Evolutionary conservation across 2,113 vertebrate species (phyloP).

Genomic region (Ahaetulla prasina): DNA sequence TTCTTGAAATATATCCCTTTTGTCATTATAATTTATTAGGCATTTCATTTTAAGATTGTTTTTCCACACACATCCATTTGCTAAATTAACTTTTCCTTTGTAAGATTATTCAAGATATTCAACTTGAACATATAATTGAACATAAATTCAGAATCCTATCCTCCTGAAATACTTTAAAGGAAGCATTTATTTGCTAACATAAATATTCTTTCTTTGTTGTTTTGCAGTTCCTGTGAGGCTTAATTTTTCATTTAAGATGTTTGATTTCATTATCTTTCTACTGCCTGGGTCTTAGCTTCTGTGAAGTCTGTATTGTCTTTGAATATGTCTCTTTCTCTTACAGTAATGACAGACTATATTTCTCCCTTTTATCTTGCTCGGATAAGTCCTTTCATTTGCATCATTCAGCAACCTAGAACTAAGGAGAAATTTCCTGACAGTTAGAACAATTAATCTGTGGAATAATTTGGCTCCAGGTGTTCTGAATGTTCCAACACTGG

Average conservation of each 20-base stretch:
- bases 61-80: neutral
- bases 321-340: neutral
- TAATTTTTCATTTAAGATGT: neutral
- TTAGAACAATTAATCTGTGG: no score
- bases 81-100: neutral
- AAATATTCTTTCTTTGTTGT: neutral
- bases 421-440: no score
- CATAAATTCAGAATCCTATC: neutral
- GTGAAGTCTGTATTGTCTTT: neutral
- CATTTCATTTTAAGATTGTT: neutral
- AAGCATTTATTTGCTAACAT: neutral
- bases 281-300: neutral
- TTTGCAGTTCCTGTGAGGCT: neutral
- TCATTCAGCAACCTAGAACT: neutral
- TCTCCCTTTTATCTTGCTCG: neutral
- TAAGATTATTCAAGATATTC: neutral
- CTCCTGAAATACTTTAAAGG: neutral
- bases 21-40: neutral
- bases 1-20: neutral
- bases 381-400: neutral
- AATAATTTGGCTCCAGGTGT: no score
- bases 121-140: neutral
- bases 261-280: neutral
- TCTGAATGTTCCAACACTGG: no score
- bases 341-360: neutral